A percentile compares a stretch with the other conserved stretches of the same genome.
phyloP scores from a whole-genome alignment of 1,140 invertebrate species.

The Meloidogyne floridensis region DNA sequence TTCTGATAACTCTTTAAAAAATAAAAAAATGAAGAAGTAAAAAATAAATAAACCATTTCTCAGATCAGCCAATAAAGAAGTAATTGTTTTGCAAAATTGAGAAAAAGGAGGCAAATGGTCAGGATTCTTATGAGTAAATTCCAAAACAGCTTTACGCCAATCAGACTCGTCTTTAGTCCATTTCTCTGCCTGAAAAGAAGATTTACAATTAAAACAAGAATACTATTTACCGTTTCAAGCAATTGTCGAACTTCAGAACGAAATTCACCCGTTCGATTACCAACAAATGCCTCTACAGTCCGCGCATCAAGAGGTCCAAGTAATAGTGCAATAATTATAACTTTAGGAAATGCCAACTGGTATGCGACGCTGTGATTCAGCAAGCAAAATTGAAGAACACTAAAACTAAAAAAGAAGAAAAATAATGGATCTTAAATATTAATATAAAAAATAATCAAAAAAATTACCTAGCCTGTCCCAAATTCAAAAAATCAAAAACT shows the following conservation, averaged over 20 bases:
- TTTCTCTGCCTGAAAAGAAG: not conserved
- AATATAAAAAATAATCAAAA: constrained; percentile 1
- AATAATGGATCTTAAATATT: not conserved
- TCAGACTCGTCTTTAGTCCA: constrained; percentile 16
- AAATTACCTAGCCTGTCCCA: not conserved
- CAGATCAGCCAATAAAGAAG: constrained; percentile 17
- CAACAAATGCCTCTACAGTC: constrained; percentile 19
- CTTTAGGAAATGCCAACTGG: not conserved
- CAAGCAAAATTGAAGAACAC: constrained; percentile 20
- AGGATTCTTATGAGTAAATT: not conserved
- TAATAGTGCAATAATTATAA: constrained; percentile 12
- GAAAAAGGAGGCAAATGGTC: constrained; percentile 13
- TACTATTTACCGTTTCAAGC: not conserved
- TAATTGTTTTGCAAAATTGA: constrained; percentile 16
- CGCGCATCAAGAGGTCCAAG: constrained; percentile 11
- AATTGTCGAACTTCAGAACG: constrained; percentile 4
- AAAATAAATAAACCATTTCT: constrained; percentile 10
- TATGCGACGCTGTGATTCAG: not conserved
- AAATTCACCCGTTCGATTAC: constrained; percentile 12
- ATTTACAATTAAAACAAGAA: not conserved
- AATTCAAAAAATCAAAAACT: not conserved
- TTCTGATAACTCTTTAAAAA: constrained; percentile 13
- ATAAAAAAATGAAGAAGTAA: not conserved
- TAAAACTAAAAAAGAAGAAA: constrained; percentile 20
- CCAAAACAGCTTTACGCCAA: not conserved